These are phyloP conservation scores for Periparus ater DNA, from an alignment of 2,797 vertebrate genomes.

Conservation along the genomic window DNA sequence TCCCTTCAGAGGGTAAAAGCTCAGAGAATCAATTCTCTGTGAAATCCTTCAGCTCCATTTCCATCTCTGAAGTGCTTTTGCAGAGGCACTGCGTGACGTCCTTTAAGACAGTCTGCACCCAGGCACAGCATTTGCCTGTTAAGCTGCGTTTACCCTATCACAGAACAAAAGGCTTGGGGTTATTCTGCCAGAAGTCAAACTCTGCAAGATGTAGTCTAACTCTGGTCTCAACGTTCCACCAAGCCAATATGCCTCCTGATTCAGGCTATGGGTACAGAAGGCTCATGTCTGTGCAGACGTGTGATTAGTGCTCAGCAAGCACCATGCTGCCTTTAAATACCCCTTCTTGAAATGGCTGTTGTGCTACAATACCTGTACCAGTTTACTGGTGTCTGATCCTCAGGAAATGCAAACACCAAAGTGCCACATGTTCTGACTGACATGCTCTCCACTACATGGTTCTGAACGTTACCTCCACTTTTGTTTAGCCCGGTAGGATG, in stretches of 20 bases:
- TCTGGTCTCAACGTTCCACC: not conserved
- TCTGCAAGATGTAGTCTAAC: not conserved
- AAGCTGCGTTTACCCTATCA: not conserved
- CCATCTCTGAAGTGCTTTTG: not conserved
- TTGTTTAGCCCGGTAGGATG: not conserved
- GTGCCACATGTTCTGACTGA: accelerated
- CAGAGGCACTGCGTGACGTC: not conserved
- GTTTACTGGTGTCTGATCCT: not conserved
- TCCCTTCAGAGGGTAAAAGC: constrained; percentile 3
- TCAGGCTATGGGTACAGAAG: accelerated
- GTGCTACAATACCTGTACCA: not conserved
- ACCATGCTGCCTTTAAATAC: not conserved
- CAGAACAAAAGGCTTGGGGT: not conserved
- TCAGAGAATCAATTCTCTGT: constrained; percentile 25
- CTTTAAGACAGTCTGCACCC: not conserved
- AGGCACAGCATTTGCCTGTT: not conserved
- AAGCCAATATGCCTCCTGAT: not conserved
- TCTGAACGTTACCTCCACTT: not conserved
- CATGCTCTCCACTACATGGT: not conserved
- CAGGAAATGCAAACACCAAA: not conserved
- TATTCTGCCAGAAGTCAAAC: not conserved
- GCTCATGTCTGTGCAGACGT: not conserved
- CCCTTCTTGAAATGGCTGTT: not conserved
- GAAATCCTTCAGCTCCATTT: constrained; percentile 28
- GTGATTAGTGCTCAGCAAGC: not conserved